Evolutionary conservation across 2,113 vertebrate genomes (phyloP).

Genomic region (Vidua chalybeata): DNA sequence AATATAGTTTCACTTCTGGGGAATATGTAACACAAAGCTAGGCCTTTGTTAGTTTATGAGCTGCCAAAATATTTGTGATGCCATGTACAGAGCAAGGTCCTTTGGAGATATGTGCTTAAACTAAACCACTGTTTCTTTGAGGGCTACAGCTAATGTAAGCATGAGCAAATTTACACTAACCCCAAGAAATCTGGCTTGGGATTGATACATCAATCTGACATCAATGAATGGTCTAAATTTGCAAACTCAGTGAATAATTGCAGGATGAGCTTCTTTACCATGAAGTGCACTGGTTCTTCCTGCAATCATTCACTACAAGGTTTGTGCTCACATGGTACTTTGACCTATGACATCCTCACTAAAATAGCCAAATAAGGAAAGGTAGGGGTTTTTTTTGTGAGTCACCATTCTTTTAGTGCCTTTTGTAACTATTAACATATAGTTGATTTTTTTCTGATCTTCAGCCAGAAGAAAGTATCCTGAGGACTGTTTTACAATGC

Average conservation of each 20-base stretch:
- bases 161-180: background rate
- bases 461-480: background rate
- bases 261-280: background rate
- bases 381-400: conserved; percentile 23
- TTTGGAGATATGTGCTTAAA: background rate
- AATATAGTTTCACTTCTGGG: background rate
- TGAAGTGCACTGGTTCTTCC: background rate
- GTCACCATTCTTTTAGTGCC: background rate
- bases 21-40: background rate
- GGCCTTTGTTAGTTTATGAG: background rate
- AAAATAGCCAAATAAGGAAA: conserved; percentile 35
- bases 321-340: conserved; percentile 47
- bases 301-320: conserved; percentile 49
- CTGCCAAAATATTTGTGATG: background rate
- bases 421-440: background rate
- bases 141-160: background rate
- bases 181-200: background rate
- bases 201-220: background rate
- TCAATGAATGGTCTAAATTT: background rate
- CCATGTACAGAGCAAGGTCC: background rate
- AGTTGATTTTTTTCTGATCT: conserved; percentile 14
- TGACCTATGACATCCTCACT: conserved; percentile 46
- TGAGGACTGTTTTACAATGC: background rate
- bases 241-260: background rate
- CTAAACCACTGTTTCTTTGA: background rate